Conservation (phyloP, 2,113 vertebrate genomes). For the Centropus bengalensis region DNA sequence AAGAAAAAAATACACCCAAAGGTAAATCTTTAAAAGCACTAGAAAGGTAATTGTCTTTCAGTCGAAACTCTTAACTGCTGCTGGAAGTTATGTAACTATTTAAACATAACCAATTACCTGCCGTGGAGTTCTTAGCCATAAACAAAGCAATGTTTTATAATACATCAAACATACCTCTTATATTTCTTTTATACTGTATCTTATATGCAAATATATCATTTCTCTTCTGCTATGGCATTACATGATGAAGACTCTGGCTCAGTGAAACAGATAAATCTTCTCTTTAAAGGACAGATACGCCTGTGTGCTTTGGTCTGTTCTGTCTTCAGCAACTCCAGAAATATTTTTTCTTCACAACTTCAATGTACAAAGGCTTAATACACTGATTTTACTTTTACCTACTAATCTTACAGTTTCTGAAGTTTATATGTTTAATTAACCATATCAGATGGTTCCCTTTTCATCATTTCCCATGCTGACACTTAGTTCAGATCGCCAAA, state of each 20-base stretch:
- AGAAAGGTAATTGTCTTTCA: background rate
- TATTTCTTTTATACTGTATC: background rate
- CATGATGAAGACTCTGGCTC: background rate
- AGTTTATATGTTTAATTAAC: background rate
- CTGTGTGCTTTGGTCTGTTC: background rate
- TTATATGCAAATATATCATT: background rate
- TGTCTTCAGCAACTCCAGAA: background rate
- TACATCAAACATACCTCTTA: background rate
- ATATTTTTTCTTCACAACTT: background rate
- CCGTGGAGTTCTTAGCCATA: background rate
- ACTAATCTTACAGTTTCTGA: background rate
- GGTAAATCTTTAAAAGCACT: background rate
- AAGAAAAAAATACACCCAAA: background rate
- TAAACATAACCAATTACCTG: background rate
- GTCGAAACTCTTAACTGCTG: background rate
- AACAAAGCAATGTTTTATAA: background rate
- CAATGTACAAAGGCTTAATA: background rate
- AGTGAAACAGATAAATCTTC: background rate
- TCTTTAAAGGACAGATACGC: background rate
- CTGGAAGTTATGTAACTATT: slow-evolving; percentile 1
- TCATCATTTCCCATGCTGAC: background rate
- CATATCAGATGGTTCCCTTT: background rate
- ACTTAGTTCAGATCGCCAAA: background rate
- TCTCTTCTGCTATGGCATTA: background rate
- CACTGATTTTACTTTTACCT: background rate